Base-by-base conservation (phyloP, 1,140 invertebrate genomes). In the Stegodyphus mimosarum region DNA sequence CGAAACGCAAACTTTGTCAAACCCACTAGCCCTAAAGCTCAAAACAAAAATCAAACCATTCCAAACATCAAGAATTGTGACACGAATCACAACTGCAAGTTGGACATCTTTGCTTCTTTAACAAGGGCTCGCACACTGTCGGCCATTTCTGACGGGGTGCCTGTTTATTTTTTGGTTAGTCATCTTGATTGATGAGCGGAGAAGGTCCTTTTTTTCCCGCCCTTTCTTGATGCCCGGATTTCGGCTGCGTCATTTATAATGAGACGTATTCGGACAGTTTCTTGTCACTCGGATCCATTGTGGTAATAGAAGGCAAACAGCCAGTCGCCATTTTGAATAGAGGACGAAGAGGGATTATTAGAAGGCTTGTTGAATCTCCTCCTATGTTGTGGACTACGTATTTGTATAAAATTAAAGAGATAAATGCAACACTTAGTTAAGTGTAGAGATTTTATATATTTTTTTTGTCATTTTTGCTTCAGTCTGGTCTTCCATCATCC, bases 161-260 rank as follows among this genome's bases (percentile, higher is more conserved):
- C 50, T 64, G 74, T 73, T 73, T 73, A 83, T 83, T 83, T 83
- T 83, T 83, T 49, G 70, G 77, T 73, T 83, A 83, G 80, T 74
- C 80, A 83, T 74, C 70, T 83, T 83, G 80, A 83, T 83, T 83
- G 80, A 83, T 83, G 80, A 83, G 55, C 64, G 64, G 64, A 9
- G 17, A 52, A 60, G 15, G 48, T 7, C 48, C 33, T 66, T 83
- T 83, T 74, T 73, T 53, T 53, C 13, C 6, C 3, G 67, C 51
- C 77, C 53, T 48, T 80, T 71, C 52, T 64, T 63, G 80, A 74
- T 83, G 80, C 80, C 71, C 52, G 80, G 71, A 83, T 83, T 83
- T 83, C 71, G 71, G 80, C 60, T 10, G 66, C 73, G 73, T 84
- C 81, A 84, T 84, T 76, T 76, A 84, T 84, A 84, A 84, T 84